Evolutionary conservation across 2,113 vertebrate species (phyloP), one percentile per base, ranked within the genome.

Genomic region (Lethenteron reissneri): DNA sequence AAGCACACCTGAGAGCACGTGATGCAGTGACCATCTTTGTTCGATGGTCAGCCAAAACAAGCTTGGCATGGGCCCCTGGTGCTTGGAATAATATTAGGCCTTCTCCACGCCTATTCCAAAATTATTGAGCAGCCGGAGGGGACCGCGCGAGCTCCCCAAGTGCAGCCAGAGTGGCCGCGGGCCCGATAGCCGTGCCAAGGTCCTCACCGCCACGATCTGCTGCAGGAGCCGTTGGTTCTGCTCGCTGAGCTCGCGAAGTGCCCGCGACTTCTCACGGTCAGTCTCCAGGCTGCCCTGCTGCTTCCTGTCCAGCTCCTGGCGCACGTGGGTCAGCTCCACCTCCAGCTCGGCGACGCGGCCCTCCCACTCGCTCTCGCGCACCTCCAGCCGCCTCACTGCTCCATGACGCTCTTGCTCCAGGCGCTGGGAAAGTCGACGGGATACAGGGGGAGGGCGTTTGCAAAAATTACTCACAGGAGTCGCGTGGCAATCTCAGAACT

Each of bases 321-420:
- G 92, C 73, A 96, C 84, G 78, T 91, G 92, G 73, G 86, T 90
- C 76, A 99, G 84, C 0, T 97, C 94, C 0, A 86, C 86, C 81
- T 99, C 94, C 83, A 99, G 85, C 72, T 99, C 94, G 0, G 90
- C 88, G 71, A 95, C 89, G 0, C 92, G 84, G 25, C 89, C 86
- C 83, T 97, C 94, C 94, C 94, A 99, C 74, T 97, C 92, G 1
- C 92, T 90, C 78, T 99, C 92, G 59, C 84, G 85, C 74, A 85
- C 92, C 77, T 96, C 92, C 76, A 95, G 83, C 8, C 90, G 84
- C 73, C 89, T 80, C 72, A 87, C 82, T 74, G 97, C 71, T 75
- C 97, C 92, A 0, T 97, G 89, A 71, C 97, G 97, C 79, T 97
- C 94, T 80, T 97, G 94, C 76, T 95, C 92, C 79, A 97, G 81